Evolutionary conservation across 2,888 invertebrate genomes (phyloP), one percentile per base, ranked within the genome.

Genomic region (Synergus japonicus): DNA sequence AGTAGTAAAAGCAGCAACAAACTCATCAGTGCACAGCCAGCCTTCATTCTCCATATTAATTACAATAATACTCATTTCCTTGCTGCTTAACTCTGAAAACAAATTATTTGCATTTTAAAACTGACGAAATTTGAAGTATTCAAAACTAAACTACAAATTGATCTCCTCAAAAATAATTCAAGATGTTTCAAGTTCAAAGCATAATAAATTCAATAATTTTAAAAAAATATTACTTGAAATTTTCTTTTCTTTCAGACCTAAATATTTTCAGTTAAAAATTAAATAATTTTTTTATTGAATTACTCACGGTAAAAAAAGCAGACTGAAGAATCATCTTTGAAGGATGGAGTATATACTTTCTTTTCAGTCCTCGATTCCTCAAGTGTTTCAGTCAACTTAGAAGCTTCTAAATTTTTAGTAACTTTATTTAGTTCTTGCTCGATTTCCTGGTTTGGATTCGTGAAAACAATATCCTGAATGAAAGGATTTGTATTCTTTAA

Each of bases 1-100:
- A 15, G 2, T 37, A 12, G 37, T 73, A 29, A 73, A 73, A 37
- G 73, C 73, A 4, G 49, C 37, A 1, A 73, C 73, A 7, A 73
- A 73, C 41, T 73, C 73, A 5, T 73, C 73, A 4, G 73, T 54
- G n/a, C 37, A 49, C 12, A 73, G 9, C 73, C 73, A 73, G 15
- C 73, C 73, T 54, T 73, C 54, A 12, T 73, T 12, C 5, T 49
- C 37, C 15, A 73, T 13, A 41, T 73, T 58, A 15, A 54, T 4
- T 22, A 73, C 12, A 9, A 54, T 37, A 4, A 73, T 1, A 10
- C 54, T 73, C 37, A 10, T 73, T 12, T 73, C 4, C 5, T 73
- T 73, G 37, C 54, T 73, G 15, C 15, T 49, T 29, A 73, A n/a
- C 12, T 49, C 73, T 73, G 73, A 29, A 73, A 73, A 41, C 9